Evolutionary conservation across 2,797 vertebrate species (phyloP).

Genomic region (Mus spretus): DNA sequence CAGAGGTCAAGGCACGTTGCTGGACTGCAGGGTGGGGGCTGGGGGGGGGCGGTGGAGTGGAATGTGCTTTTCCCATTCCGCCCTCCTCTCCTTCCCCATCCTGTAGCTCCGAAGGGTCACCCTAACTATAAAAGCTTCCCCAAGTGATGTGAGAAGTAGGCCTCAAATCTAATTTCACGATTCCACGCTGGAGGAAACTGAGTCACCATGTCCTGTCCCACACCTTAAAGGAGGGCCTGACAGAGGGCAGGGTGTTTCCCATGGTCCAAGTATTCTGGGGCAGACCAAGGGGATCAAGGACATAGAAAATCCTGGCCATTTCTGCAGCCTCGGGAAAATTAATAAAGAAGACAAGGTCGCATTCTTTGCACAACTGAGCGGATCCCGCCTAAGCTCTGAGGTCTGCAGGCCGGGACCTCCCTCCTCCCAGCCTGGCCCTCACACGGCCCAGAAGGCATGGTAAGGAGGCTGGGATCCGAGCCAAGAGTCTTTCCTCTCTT

Average conservation of each 20-base stretch:
- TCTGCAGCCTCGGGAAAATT: not conserved
- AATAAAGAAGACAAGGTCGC: constrained; percentile 19
- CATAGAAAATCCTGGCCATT: not conserved
- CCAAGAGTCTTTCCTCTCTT: not conserved
- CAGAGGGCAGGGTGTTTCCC: not conserved
- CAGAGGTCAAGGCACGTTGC: not conserved
- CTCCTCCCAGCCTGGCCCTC: not conserved
- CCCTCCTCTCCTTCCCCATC: not conserved
- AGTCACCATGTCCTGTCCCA: not conserved
- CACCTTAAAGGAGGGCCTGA: not conserved
- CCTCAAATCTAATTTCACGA: not conserved
- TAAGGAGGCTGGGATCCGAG: not conserved
- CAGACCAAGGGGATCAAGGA: not conserved
- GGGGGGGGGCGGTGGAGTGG: not conserved
- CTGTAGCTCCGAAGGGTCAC: not conserved
- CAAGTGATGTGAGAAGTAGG: not conserved
- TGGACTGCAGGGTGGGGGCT: not conserved
- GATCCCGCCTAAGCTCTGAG: not conserved
- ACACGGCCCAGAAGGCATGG: not conserved
- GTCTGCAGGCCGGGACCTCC: not conserved
- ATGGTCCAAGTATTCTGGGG: not conserved
- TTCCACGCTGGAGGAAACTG: constrained; percentile 34
- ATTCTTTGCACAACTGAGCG: not conserved
- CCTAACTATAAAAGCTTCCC: not conserved
- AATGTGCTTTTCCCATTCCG: not conserved